Evolutionary conservation across 2,797 vertebrate genomes (phyloP).

Genomic region (Sphenodon punctatus): DNA sequence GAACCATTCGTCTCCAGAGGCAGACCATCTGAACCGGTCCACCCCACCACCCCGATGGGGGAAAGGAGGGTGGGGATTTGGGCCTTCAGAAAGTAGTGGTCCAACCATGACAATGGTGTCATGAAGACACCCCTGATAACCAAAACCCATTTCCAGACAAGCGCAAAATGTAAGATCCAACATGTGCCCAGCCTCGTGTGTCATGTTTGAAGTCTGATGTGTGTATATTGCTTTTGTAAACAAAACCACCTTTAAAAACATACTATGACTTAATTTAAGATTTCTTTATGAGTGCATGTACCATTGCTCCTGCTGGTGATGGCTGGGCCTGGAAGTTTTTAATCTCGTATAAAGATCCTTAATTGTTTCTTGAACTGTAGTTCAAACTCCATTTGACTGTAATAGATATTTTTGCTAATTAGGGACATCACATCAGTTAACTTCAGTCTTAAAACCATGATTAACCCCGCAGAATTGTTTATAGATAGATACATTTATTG

Average conservation of each 20-base stretch:
- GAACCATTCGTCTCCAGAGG: too few species aligned
- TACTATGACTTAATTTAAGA: neutral
- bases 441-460: slow-evolving; percentile 35
- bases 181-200: too few species aligned
- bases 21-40: too few species aligned
- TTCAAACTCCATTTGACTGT: neutral
- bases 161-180: neutral
- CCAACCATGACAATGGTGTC: too few species aligned
- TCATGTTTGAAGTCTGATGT: neutral
- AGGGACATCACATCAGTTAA: slow-evolving; percentile 31
- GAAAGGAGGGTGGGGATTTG: too few species aligned
- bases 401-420: slow-evolving; percentile 43
- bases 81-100: too few species aligned
- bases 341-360: neutral
- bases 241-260: neutral
- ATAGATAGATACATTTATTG: too few species aligned
- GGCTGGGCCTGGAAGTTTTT: neutral
- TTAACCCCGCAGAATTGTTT: slow-evolving; percentile 32
- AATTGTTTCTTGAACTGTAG: neutral
- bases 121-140: too few species aligned
- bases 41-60: too few species aligned
- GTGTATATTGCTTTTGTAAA: neutral
- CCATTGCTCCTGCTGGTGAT: neutral
- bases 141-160: too few species aligned
- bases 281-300: too few species aligned